Conservation (phyloP, 2,797 vertebrate genomes). For the Microctenopoma stevenorrisi region DNA sequence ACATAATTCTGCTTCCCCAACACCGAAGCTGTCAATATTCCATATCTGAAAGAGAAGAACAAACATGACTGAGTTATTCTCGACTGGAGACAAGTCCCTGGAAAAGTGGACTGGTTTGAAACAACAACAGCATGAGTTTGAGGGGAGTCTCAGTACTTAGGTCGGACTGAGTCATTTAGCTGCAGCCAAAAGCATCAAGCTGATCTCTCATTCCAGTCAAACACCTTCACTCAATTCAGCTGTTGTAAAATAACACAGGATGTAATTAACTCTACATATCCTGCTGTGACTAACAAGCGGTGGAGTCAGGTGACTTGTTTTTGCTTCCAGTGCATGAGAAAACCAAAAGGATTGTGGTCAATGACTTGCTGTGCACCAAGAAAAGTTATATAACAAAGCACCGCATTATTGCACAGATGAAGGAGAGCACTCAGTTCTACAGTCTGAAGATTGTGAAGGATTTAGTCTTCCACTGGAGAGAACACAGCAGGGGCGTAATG, state of each 20-base stretch:
- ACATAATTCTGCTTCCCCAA: too few species aligned
- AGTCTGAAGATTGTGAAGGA: too few species aligned
- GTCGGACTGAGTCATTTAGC: conserved; percentile 38
- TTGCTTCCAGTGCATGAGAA: conserved; percentile 21
- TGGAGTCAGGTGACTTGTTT: conserved; percentile 47
- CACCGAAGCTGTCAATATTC: too few species aligned
- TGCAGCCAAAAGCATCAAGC: conserved; percentile 53
- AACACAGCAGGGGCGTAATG: not conserved
- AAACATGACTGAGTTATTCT: conserved; percentile 10
- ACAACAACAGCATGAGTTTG: not conserved
- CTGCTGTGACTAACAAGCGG: conserved; percentile 44
- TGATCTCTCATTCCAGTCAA: conserved; percentile 44
- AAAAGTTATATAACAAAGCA: conserved; percentile 20
- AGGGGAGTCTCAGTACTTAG: conserved; percentile 3
- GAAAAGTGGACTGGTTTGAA: conserved; percentile 6
- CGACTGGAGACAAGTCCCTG: conserved; percentile 1
- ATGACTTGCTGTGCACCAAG: conserved; percentile 13
- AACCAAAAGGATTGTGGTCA: conserved; percentile 22
- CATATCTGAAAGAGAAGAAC: not conserved
- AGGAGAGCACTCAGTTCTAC: too few species aligned
- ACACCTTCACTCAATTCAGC: conserved; percentile 39
- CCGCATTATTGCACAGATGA: not conserved
- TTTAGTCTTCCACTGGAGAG: not conserved
- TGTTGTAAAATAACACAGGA: conserved; percentile 54
- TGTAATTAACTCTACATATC: conserved; percentile 42